Percentiles rank a stretch among this genome's conserved stretches.
These are phyloP conservation scores for Morone chrysops DNA, from an alignment of 2,113 vertebrate species.

Conservation along the genomic window DNA sequence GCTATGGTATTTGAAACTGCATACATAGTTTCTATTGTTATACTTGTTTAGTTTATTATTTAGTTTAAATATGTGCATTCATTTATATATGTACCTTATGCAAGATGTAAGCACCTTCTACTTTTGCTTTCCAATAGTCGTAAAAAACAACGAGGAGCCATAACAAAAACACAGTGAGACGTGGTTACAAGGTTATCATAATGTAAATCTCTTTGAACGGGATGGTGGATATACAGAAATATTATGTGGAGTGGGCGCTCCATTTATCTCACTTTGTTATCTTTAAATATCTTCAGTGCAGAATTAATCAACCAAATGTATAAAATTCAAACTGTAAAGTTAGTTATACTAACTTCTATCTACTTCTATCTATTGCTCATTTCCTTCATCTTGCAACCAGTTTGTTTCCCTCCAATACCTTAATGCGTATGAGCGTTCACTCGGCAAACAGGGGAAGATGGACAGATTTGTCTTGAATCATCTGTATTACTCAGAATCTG, in stretches of 20 bases:
- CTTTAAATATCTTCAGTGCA: constrained; percentile 17
- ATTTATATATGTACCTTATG: too few species aligned
- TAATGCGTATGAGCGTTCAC: constrained; percentile 36
- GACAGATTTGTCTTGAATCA: constrained; percentile 38
- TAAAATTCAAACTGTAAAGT: constrained; percentile 10
- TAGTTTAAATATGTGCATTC: too few species aligned
- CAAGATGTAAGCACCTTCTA: too few species aligned
- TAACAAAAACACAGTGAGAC: not conserved
- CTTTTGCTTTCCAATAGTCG: not conserved
- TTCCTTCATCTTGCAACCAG: constrained; percentile 12
- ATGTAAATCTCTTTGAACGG: not conserved
- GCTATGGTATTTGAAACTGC: too few species aligned
- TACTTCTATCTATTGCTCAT: not conserved
- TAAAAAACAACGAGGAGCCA: not conserved
- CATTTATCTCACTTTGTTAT: constrained; percentile 6
- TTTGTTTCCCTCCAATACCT: constrained; percentile 10
- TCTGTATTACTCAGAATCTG: constrained; percentile 39
- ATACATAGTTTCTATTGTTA: too few species aligned
- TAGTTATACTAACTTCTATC: not conserved
- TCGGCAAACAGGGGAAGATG: constrained; percentile 9
- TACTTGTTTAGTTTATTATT: too few species aligned
- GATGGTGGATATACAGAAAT: not conserved
- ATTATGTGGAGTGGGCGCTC: not conserved
- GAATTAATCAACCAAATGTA: constrained; percentile 1
- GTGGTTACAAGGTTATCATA: not conserved